A percentile compares a stretch with the other conserved stretches of the same genome.
Evolutionary conservation across 2,888 invertebrate genomes (phyloP).

Genomic region (Sabatieria punctata): DNA sequence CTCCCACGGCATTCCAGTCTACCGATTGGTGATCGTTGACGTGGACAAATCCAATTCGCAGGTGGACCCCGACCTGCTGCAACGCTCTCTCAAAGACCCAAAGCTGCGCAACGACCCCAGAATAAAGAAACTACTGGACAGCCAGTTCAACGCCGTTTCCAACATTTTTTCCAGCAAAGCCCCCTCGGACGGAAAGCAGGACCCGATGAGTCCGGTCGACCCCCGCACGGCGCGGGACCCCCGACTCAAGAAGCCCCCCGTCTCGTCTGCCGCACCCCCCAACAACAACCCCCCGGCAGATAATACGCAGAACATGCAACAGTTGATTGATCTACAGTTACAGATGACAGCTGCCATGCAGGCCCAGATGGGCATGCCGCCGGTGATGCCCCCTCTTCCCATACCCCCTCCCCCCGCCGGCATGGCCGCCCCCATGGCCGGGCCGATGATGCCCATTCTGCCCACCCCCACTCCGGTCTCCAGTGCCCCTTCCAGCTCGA

Average conservation of each 20-base stretch:
- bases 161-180: conserved; percentile 4
- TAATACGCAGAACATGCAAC: not conserved
- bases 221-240: not conserved
- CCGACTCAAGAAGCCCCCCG: not conserved
- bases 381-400: too few relatives aligned
- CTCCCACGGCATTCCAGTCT: not conserved
- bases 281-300: not conserved
- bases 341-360: not conserved
- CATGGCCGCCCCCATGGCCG: not conserved
- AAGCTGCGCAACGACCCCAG: conserved; percentile 9
- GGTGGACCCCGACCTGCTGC: not conserved
- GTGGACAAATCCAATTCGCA: not conserved
- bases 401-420: too few relatives aligned
- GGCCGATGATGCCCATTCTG: not conserved
- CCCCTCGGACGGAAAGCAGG: not conserved
- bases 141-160: conserved; percentile 9
- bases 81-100: not conserved
- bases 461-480: not conserved
- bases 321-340: not conserved
- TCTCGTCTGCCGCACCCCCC: not conserved
- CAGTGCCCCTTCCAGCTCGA: not conserved
- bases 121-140: conserved; percentile 8
- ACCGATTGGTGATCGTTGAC: conserved; percentile 6
- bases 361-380: too few relatives aligned
- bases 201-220: not conserved